These are phyloP conservation scores for Excalfactoria chinensis DNA, from an alignment of 2,113 vertebrate species.

Conservation along the genomic window DNA sequence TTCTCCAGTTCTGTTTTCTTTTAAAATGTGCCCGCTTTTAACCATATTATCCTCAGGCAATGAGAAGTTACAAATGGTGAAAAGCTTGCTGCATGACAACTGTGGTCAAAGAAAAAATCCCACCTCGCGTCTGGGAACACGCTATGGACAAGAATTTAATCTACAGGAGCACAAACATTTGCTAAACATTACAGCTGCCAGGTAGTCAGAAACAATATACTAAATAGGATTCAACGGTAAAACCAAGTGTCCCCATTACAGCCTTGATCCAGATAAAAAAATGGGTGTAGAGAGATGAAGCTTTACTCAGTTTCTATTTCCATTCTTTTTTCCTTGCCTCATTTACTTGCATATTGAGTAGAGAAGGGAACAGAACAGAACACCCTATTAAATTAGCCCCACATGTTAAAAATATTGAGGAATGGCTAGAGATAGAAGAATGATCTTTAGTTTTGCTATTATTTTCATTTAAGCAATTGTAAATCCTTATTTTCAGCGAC, in stretches of 20 bases:
- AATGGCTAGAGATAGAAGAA: constrained; percentile 22
- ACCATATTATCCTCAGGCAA: neutral
- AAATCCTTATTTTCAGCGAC: neutral
- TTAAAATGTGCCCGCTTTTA: constrained; percentile 7
- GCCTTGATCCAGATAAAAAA: neutral
- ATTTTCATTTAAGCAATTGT: neutral
- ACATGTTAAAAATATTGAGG: constrained; percentile 33
- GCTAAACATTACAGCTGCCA: neutral
- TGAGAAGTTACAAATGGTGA: neutral
- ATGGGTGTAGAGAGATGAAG: neutral
- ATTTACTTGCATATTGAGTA: constrained; percentile 21
- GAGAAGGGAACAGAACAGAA: constrained; percentile 45
- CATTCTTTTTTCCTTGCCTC: constrained; percentile 21
- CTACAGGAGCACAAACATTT: neutral
- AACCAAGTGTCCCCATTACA: neutral
- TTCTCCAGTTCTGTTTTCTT: constrained; percentile 22
- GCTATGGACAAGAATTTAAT: neutral
- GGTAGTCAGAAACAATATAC: neutral
- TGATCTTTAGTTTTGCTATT: neutral
- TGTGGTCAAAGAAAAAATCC: neutral
- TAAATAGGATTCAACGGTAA: neutral
- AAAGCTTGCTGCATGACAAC: neutral
- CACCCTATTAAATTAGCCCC: constrained; percentile 48
- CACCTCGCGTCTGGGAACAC: neutral
- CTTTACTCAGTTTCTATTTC: constrained; percentile 29